Percentiles rank a stretch among this genome's conserved stretches.
phyloP scores from a whole-genome alignment of 2,113 vertebrate species.

The Mohoua ochrocephala region DNA sequence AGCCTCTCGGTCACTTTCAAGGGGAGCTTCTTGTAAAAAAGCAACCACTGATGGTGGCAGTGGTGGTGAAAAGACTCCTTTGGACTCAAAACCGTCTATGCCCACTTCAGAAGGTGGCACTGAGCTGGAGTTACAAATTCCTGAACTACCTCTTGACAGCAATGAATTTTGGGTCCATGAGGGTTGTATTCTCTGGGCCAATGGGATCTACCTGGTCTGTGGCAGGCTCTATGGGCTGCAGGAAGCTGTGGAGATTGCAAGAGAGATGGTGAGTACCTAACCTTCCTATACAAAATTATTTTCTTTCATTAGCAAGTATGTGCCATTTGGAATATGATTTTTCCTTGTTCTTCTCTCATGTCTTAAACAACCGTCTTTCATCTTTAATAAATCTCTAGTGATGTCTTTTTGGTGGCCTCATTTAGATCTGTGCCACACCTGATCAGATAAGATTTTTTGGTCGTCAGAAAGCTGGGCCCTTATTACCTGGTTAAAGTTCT shows the following conservation, averaged over 20 bases:
- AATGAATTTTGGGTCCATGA: slow-evolving; percentile 99
- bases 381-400: background rate
- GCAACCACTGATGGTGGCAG: slow-evolving; percentile 76
- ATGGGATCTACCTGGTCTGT: slow-evolving; percentile 96
- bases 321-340: background rate
- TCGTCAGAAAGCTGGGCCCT: background rate
- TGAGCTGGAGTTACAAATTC: slow-evolving; percentile 91
- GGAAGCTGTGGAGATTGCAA: slow-evolving; percentile 95
- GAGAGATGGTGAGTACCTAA: slow-evolving; percentile 89
- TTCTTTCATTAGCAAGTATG: background rate
- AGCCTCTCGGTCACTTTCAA: slow-evolving; percentile 86
- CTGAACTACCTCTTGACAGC: slow-evolving; percentile 97
- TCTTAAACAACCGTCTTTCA: background rate
- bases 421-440: background rate
- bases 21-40: slow-evolving; percentile 83
- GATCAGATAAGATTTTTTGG: background rate
- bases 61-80: slow-evolving; percentile 73
- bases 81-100: slow-evolving; percentile 73
- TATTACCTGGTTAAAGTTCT: background rate
- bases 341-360: background rate
- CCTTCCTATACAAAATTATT: background rate
- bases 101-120: slow-evolving; percentile 84
- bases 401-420: background rate
- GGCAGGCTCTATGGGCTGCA: slow-evolving; percentile 96
- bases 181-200: slow-evolving; percentile 97